phyloP scores from a whole-genome alignment of 1,140 invertebrate genomes.

The Brachionus rotundiformis region DNA sequence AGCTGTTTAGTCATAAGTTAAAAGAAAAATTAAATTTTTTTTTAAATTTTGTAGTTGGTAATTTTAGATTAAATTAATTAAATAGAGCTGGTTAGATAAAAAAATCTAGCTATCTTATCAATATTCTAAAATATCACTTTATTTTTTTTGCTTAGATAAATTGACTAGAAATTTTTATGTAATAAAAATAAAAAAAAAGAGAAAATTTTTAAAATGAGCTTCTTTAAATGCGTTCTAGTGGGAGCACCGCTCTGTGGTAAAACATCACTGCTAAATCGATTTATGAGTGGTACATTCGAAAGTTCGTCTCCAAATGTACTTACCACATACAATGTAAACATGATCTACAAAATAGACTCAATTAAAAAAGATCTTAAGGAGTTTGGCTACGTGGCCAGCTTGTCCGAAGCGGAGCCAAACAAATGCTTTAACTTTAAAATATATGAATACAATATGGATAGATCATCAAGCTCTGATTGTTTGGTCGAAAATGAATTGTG shows the following conservation, averaged over 20 bases:
- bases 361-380: not conserved
- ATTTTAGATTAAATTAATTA: not conserved
- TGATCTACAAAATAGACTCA: slow-evolving; percentile 24
- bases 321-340: slow-evolving; percentile 26
- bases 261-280: not conserved
- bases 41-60: not conserved
- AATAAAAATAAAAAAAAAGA: not conserved
- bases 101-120: not conserved
- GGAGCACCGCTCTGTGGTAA: not conserved
- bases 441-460: slow-evolving; percentile 8
- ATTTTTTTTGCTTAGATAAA: not conserved
- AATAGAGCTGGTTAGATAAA: not conserved
- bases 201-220: slow-evolving; percentile 1
- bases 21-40: not conserved
- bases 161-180: not conserved
- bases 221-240: slow-evolving; percentile 17
- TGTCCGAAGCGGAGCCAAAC: not conserved
- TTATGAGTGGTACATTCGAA: slow-evolving; percentile 22
- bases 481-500: not conserved
- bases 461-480: not conserved
- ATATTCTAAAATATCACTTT: slow-evolving; percentile 21
- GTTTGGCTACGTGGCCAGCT: not conserved
- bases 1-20: too few relatives aligned
- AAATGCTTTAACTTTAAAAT: slow-evolving; percentile 17
- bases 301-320: not conserved